Percentiles rank a stretch among this genome's conserved stretches.
These are phyloP conservation scores for Lysandra coridon DNA, from an alignment of 2,888 invertebrate species.

Conservation along the genomic window DNA sequence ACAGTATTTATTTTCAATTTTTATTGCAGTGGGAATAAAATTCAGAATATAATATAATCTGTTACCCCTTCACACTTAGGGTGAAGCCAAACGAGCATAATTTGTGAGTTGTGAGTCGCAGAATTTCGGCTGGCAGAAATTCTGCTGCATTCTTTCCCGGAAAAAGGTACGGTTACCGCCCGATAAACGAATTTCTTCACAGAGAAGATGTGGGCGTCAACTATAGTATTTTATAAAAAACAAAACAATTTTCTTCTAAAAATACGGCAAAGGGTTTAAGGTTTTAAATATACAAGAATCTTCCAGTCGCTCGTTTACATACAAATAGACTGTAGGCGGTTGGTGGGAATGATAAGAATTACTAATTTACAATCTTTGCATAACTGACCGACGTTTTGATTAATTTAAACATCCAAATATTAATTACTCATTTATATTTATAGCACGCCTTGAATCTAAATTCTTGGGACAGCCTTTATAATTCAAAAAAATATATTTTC, in stretches of 20 bases:
- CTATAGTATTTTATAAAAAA: too few species aligned
- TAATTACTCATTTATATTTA: background rate
- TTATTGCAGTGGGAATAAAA: background rate
- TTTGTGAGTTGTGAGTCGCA: too few species aligned
- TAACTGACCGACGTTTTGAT: slow-evolving; percentile 23
- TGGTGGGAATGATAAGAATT: slow-evolving; percentile 5
- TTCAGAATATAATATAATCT: too few species aligned
- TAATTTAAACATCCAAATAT: background rate
- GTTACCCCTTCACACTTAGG: too few species aligned
- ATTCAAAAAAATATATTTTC: too few species aligned
- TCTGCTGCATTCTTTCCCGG: too few species aligned
- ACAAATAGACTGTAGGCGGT: background rate
- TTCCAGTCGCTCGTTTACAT: slow-evolving; percentile 15
- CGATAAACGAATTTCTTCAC: too few species aligned
- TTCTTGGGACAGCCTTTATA: background rate
- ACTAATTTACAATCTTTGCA: slow-evolving; percentile 22
- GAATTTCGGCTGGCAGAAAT: too few species aligned
- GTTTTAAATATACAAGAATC: background rate
- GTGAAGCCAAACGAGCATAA: too few species aligned
- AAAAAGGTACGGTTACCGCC: too few species aligned
- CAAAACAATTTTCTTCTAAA: background rate
- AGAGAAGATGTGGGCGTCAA: too few species aligned
- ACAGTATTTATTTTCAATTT: background rate
- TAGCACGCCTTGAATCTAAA: background rate
- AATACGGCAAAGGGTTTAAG: background rate